Evolutionary conservation across 1,140 invertebrate species (phyloP).

Genomic region (Lucilia cuprina): DNA sequence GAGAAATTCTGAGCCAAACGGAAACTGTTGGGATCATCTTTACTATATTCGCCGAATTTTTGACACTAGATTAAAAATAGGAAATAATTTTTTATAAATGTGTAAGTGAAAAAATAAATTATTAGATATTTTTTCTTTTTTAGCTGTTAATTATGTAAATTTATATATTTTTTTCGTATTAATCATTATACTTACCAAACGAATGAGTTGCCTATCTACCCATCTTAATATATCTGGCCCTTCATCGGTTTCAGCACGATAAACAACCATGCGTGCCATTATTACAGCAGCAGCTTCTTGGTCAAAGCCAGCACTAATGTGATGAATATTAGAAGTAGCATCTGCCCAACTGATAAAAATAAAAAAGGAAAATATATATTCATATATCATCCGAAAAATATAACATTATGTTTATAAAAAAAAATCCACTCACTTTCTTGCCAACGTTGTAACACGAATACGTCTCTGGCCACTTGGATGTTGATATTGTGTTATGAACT

Average conservation of each 20-base stretch:
- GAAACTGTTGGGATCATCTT: constrained; percentile 97
- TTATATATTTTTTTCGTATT: neutral
- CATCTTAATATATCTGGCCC: constrained; percentile 96
- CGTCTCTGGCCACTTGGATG: constrained; percentile 95
- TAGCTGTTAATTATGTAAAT: too few relatives aligned
- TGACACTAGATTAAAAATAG: constrained; percentile 79
- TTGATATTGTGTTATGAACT: constrained; percentile 99
- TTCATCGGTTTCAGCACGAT: constrained; percentile 94
- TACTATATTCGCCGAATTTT: constrained; percentile 98
- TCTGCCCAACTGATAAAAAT: constrained; percentile 77
- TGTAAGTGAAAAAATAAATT: neutral
- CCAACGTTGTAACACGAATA: constrained; percentile 95
- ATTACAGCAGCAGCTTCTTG: constrained; percentile 97
- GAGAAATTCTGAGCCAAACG: constrained; percentile 95
- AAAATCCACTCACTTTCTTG: constrained; percentile 78
- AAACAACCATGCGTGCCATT: constrained; percentile 96
- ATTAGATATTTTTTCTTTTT: too few relatives aligned
- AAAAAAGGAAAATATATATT: neutral
- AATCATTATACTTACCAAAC: constrained; percentile 75
- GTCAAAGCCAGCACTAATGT: constrained; percentile 93
- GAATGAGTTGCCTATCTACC: constrained; percentile 97
- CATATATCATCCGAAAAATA: too few relatives aligned
- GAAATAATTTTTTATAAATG: neutral
- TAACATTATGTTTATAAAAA: too few relatives aligned
- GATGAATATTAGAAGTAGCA: constrained; percentile 78